Evolutionary conservation across 2,113 vertebrate species (phyloP), one percentile per base, ranked within the genome.

Genomic region (Psettodes erumei): DNA sequence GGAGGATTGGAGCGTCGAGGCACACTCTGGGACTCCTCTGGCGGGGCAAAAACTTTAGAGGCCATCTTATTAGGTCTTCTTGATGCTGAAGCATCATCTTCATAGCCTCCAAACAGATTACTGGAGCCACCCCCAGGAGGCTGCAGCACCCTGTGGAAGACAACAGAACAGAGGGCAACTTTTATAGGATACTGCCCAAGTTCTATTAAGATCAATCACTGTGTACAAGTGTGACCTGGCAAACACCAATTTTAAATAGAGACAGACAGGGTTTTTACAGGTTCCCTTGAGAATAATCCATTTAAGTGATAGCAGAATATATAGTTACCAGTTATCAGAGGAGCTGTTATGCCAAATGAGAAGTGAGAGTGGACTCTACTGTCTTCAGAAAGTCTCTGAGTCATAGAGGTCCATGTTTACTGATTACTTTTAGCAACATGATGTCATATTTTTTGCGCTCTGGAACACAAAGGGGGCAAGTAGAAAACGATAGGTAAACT

Each of bases 1-100:
- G 97, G 98, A 73, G 97, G 98, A 63, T 98, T 97, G 78, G 96
- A 93, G 86, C 95, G 96, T 81, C 88, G 97, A 18, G 94, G 92
- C 73, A 88, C n/a, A 16, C 68, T 93, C 59, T 95, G 93, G 33
- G 94, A 64, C 83, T 96, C 95, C 77, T 96, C 94, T 1, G 93
- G 87, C 60, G 95, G 85, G 74, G 93, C 92, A 73, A 99, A 99
- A 77, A 99, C 93, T 55, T 93, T 94, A 3, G 97, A 99, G 8
- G 96, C 92, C 96, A 97, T 98, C 71, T 95, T 96, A 81, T 97
- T 85, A 23, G 92, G 91, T 42, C 93, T 92, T 76, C 91, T 96
- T 56, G 73, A 90, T 51, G 95, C 82, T 70, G 92, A 66, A 11
- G 87, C 13, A 18, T 90, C 90, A 11, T 97, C 96, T 68, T 96